Conservation (phyloP, 2,113 vertebrate genomes). For the Ameiurus melas region DNA sequence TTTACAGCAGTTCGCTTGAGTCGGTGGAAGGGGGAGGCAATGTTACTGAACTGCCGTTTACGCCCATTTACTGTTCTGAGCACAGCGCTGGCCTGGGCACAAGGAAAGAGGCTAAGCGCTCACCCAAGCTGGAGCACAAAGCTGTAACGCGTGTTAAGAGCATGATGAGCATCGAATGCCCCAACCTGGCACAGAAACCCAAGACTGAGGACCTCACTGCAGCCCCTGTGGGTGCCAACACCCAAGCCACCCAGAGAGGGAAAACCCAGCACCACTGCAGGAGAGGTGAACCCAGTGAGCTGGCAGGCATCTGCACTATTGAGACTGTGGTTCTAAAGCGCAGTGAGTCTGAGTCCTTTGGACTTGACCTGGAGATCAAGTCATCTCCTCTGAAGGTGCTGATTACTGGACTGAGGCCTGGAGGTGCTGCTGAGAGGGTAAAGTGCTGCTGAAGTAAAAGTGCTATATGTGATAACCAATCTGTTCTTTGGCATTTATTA, state of each 20-base stretch:
- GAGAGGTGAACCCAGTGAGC: constrained; percentile 65
- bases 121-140: constrained; percentile 84
- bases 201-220: constrained; percentile 64
- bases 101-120: constrained; percentile 74
- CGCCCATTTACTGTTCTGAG: constrained; percentile 64
- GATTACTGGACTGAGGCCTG: constrained; percentile 73
- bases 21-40: constrained; percentile 60
- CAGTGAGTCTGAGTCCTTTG: constrained; percentile 71
- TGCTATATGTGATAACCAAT: background rate
- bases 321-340: constrained; percentile 71
- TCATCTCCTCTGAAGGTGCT: constrained; percentile 76
- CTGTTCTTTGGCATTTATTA: background rate
- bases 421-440: constrained; percentile 81
- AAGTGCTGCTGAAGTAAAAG: background rate
- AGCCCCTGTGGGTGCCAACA: constrained; percentile 24
- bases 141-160: constrained; percentile 76
- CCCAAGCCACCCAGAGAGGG: constrained; percentile 44
- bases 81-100: constrained; percentile 62
- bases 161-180: constrained; percentile 74
- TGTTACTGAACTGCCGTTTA: constrained; percentile 64
- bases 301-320: constrained; percentile 51
- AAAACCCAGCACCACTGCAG: constrained; percentile 67
- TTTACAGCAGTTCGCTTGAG: constrained; percentile 63
- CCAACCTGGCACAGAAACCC: constrained; percentile 63
- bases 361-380: constrained; percentile 80